Conservation (phyloP, 1,140 invertebrate genomes). For the Lasioglossum baleicum region DNA sequence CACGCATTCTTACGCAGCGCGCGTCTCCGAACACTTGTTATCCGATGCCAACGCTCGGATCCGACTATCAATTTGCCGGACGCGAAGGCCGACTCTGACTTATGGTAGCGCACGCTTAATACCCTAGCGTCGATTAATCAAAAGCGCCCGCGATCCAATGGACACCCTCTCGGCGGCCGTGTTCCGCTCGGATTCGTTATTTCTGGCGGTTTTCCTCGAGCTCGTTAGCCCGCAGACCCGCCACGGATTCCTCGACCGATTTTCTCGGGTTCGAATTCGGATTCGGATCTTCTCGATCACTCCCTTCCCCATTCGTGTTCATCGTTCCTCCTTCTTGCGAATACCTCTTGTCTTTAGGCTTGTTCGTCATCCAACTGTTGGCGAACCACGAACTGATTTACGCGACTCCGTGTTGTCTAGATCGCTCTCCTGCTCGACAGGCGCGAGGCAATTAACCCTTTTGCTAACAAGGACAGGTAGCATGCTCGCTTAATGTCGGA, state of each 20-base stretch:
- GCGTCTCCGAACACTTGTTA: constrained; percentile 46
- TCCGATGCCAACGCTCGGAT: constrained; percentile 31
- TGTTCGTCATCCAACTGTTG: too few species aligned
- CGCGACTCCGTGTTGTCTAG: too few species aligned
- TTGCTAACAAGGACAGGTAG: too few species aligned
- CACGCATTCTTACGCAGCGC: constrained; percentile 24
- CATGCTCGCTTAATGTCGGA: too few species aligned
- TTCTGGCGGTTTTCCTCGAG: constrained; percentile 4
- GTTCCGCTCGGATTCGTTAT: constrained; percentile 18
- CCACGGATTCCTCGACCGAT: constrained; percentile 14
- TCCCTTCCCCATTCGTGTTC: too few species aligned
- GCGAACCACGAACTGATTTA: too few species aligned
- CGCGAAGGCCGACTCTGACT: constrained; percentile 30
- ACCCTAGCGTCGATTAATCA: constrained; percentile 36
- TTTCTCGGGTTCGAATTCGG: constrained; percentile 6
- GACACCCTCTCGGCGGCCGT: neutral
- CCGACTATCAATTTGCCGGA: constrained; percentile 47
- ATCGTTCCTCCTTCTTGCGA: neutral
- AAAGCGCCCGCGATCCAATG: constrained; percentile 6
- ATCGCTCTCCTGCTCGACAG: too few species aligned
- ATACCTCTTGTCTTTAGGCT: too few species aligned
- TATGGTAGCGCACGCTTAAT: constrained; percentile 28
- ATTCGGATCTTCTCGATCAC: too few species aligned
- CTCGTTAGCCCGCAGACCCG: constrained; percentile 17
- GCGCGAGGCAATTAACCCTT: too few species aligned